Percentiles rank a stretch among this genome's conserved stretches.
Evolutionary conservation across 2,797 vertebrate genomes (phyloP).

Genomic region (Dicrostonyx torquatus): DNA sequence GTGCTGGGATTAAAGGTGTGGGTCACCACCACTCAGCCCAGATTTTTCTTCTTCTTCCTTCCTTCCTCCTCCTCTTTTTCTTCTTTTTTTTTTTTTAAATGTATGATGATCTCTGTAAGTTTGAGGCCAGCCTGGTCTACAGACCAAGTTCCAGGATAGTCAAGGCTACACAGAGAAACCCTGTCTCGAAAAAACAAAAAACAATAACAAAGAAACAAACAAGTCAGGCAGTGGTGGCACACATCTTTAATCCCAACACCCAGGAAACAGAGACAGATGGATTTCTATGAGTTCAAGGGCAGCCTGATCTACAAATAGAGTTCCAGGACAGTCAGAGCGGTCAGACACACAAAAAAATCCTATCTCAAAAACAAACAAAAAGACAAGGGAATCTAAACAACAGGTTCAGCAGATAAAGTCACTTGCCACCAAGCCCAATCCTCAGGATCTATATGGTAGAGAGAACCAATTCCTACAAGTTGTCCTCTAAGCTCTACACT

Average conservation of each 20-base stretch:
- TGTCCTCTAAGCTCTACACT: not conserved
- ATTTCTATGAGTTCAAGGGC: no score
- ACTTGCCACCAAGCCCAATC: not conserved
- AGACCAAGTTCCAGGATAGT: not conserved
- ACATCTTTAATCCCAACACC: no score
- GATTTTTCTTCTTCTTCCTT: not conserved
- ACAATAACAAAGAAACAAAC: not conserved
- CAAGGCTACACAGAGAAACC: not conserved
- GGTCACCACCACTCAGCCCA: not conserved
- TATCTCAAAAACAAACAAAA: not conserved
- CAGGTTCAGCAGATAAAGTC: not conserved
- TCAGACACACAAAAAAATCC: no score
- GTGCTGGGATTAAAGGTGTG: not conserved
- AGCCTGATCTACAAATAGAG: no score
- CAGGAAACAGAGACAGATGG: no score
- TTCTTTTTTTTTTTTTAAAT: not conserved
- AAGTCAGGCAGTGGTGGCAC: not conserved
- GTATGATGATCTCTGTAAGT: not conserved
- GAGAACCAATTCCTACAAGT: not conserved
- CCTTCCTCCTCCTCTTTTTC: no score
- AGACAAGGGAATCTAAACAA: not conserved
- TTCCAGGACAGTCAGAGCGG: no score
- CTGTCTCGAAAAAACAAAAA: not conserved
- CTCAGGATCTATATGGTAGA: not conserved
- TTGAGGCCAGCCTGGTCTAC: not conserved